Evolutionary conservation across 2,888 invertebrate species (phyloP).

Genomic region (Epirrita christyi): DNA sequence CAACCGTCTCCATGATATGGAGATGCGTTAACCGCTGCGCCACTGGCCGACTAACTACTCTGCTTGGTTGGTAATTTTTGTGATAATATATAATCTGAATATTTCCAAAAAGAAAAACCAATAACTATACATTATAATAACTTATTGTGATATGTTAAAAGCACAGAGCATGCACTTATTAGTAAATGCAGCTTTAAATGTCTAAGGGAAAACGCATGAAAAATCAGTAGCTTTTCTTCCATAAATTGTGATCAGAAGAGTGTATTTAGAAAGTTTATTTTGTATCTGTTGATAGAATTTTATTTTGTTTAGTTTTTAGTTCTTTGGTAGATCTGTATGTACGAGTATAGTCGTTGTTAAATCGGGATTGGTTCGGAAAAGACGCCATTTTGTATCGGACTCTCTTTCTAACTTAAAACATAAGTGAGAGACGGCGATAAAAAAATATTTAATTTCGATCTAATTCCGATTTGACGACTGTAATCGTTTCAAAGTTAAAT

Average conservation of each 20-base stretch:
- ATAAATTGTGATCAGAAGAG: background rate
- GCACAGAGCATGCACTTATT: background rate
- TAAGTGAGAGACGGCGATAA: background rate
- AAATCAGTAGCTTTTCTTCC: background rate
- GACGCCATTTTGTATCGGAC: background rate
- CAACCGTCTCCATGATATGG: too few relatives aligned
- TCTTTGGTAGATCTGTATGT: background rate
- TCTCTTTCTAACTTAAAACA: background rate
- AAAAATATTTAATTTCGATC: background rate
- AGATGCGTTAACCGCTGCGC: too few relatives aligned
- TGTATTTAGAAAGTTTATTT: conserved; percentile 1
- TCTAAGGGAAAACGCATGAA: background rate
- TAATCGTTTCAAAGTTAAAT: background rate
- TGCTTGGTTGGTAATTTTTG: too few relatives aligned
- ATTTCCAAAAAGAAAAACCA: too few relatives aligned
- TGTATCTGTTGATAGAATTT: background rate
- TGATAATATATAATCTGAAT: too few relatives aligned
- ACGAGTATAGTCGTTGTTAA: background rate
- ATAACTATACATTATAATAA: too few relatives aligned
- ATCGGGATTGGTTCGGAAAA: background rate
- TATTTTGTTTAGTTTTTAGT: background rate
- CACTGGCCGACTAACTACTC: too few relatives aligned
- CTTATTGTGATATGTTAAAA: background rate
- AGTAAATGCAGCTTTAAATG: background rate
- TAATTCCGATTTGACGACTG: background rate